Percentiles rank a stretch among this genome's conserved stretches.
phyloP scores from a whole-genome alignment of 2,113 vertebrate species.

The Tiliqua scincoides region DNA sequence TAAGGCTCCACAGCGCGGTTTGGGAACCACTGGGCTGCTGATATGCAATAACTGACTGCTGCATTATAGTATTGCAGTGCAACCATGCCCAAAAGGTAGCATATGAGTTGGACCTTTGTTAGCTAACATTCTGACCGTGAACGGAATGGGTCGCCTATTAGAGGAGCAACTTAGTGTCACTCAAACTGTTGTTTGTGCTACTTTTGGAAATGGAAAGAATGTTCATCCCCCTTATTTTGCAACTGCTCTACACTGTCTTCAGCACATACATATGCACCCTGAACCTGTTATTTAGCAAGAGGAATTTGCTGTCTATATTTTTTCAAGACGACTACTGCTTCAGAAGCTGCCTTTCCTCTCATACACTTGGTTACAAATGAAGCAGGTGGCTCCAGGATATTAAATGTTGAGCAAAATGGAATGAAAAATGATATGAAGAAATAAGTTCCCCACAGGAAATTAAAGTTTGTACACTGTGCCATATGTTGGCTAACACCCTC shows the following conservation, averaged over 20 bases:
- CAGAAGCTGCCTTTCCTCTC: background rate
- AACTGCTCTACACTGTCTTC: background rate
- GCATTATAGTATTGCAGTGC: background rate
- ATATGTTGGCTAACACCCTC: slow-evolving; percentile 33
- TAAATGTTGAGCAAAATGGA: slow-evolving; percentile 26
- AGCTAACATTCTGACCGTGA: background rate
- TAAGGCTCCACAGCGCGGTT: no score
- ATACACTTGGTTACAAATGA: slow-evolving; percentile 11
- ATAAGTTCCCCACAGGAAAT: slow-evolving; percentile 34
- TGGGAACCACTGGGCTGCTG: no score
- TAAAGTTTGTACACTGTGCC: slow-evolving; percentile 36
- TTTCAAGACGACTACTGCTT: background rate
- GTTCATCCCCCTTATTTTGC: background rate
- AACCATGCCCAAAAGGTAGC: background rate
- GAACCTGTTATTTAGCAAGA: background rate
- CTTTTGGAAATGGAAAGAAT: background rate
- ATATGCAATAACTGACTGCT: background rate
- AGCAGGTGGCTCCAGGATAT: slow-evolving; percentile 30
- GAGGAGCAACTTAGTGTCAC: no score
- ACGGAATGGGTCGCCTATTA: background rate
- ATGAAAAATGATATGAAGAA: slow-evolving; percentile 36
- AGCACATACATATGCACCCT: background rate
- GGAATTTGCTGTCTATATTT: background rate
- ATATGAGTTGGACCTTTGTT: background rate
- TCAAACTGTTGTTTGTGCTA: background rate